phyloP scores from a whole-genome alignment of 2,797 vertebrate genomes.

The Myotis myotis region DNA sequence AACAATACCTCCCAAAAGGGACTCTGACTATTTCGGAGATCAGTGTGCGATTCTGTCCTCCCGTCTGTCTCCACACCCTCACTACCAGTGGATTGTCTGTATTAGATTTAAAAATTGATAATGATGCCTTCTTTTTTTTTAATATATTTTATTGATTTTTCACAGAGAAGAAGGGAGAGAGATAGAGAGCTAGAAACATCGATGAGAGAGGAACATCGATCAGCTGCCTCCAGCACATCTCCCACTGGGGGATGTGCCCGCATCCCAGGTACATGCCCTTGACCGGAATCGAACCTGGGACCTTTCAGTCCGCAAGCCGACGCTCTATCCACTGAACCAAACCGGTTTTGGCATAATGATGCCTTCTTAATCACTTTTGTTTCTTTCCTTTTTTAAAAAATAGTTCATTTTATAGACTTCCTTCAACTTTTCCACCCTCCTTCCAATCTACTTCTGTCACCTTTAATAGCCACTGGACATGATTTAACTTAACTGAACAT shows the following conservation, averaged over 20 bases:
- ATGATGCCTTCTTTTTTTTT: background rate
- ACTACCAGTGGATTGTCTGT: background rate
- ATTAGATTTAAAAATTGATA: background rate
- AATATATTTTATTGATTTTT: no score
- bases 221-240: no score
- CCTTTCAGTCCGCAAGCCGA: no score
- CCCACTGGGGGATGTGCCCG: no score
- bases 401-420: background rate
- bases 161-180: no score
- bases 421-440: background rate
- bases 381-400: background rate
- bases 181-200: no score
- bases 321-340: no score
- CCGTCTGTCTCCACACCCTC: background rate
- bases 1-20: background rate
- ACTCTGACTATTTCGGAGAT: background rate
- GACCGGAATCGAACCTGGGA: no score
- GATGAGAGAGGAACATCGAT: no score
- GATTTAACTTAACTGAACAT: background rate
- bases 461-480: background rate
- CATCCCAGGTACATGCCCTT: no score
- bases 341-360: no score
- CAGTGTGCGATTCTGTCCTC: background rate
- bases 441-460: background rate
- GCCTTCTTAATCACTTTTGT: background rate